These are phyloP conservation scores for Sardinella longiceps DNA, from an alignment of 2,797 vertebrate species.

Conservation along the genomic window DNA sequence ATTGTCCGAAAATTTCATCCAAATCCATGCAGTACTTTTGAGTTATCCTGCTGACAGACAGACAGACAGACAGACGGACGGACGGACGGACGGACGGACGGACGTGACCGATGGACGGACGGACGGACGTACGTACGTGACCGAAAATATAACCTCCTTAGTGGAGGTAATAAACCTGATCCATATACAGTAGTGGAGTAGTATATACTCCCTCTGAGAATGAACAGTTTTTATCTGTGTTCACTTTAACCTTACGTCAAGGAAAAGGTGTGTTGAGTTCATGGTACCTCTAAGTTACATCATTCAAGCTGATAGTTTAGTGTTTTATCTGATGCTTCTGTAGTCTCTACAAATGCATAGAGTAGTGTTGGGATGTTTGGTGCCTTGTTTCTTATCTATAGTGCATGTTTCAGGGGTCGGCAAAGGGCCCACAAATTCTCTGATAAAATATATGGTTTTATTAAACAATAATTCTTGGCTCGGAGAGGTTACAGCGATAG, in stretches of 20 bases:
- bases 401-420: neutral
- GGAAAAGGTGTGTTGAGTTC: neutral
- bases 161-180: no score
- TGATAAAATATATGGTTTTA: neutral
- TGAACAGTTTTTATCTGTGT: neutral
- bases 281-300: neutral
- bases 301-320: neutral
- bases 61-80: no score
- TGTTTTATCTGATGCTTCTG: neutral
- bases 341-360: slow-evolving; percentile 3
- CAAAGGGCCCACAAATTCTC: neutral
- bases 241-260: neutral
- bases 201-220: neutral
- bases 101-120: no score
- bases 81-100: no score
- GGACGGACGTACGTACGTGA: no score
- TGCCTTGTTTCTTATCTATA: neutral
- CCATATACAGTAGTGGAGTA: no score
- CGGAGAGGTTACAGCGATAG: neutral
- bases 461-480: neutral
- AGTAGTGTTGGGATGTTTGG: neutral
- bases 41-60: no score
- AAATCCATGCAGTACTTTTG: no score
- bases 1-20: no score
- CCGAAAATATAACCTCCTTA: no score